Base-by-base conservation (phyloP, 2,888 invertebrate genomes). In the Xylota sylvarum region DNA sequence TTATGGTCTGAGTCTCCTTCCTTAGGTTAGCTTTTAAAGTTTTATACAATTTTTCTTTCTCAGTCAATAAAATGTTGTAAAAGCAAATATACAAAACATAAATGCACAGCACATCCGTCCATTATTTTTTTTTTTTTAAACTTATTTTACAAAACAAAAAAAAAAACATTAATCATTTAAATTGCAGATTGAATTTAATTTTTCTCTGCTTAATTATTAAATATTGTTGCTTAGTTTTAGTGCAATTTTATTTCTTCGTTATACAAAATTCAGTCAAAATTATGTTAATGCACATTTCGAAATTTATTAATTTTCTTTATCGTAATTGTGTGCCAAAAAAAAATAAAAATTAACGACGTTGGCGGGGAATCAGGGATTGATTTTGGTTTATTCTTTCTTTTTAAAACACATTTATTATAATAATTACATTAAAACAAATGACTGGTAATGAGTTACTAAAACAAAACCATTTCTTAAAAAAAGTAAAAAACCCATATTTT, bases 371-470 rank as follows among this genome's bases (percentile, higher is more conserved):
- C 70, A 64, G 74, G 65, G 69, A 85, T 81, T 77, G 70, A 67
- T 67, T 85, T 77, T 27, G 35, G 23, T 74, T 50, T 19, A 52
- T 35, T 14, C 35, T 17, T 50, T 40, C 23, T n/a, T 9, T 48
- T 23, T 0, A 14, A 43, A 19, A 9, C 9, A n/a, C n/a, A 40
- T 17, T 32, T 32, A 1, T 32, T 14, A 65, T n/a, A 62, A 76
- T 6, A 56, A 64, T 48, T 14, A 60, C 19, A 69, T 48, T 17
- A 19, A 65, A 80, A 80, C 46, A 80, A 83, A 81, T 81, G 81
- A 85, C 85, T 81, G 85, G 85, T 85, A 85, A 72, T 81, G 67
- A 85, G 85, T 85, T 85, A 81, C 81, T 85, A 85, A n/a, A 85
- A 78, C 37, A 43, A 55, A 65, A 46, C 1, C 7, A 40, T 60